A percentile compares a stretch with the other conserved stretches of the same genome.
These are phyloP conservation scores for Toxotes lorentzi DNA, from an alignment of 2,797 vertebrate genomes.

Conservation along the genomic window DNA sequence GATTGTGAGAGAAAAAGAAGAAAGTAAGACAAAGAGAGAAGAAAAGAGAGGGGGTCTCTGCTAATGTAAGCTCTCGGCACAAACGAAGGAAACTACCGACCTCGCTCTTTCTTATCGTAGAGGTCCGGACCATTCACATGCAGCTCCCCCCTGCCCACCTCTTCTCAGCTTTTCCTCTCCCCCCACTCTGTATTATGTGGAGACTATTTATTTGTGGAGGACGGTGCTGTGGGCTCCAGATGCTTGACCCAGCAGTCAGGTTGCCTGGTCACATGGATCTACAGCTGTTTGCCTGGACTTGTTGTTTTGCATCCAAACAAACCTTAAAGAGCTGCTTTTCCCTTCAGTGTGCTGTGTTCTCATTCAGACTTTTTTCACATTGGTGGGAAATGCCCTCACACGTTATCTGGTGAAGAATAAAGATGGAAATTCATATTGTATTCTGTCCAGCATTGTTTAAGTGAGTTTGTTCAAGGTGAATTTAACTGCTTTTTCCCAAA, in stretches of 20 bases:
- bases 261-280: constrained; percentile 82
- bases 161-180: constrained; percentile 54
- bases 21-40: constrained; percentile 53
- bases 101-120: constrained; percentile 73
- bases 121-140: constrained; percentile 70
- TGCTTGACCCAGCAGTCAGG: constrained; percentile 81
- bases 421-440: constrained; percentile 12
- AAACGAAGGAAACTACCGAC: constrained; percentile 80
- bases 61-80: constrained; percentile 71
- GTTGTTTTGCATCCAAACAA: constrained; percentile 72
- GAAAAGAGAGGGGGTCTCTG: constrained; percentile 24
- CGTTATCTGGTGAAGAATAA: constrained; percentile 20
- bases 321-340: constrained; percentile 51
- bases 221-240: constrained; percentile 76
- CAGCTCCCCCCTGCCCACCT: constrained; percentile 30
- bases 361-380: constrained; percentile 38
- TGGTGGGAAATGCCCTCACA: constrained; percentile 29
- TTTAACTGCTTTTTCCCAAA: not conserved
- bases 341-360: constrained; percentile 34
- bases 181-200: constrained; percentile 65
- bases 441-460: not conserved
- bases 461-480: constrained; percentile 6
- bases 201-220: constrained; percentile 76
- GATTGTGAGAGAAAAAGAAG: constrained; percentile 59
- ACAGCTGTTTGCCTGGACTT: constrained; percentile 71